A percentile compares a stretch with the other conserved stretches of the same genome.
Evolutionary conservation across 2,113 vertebrate genomes (phyloP).

Genomic region (Brachyhypopomus occidentalis): DNA sequence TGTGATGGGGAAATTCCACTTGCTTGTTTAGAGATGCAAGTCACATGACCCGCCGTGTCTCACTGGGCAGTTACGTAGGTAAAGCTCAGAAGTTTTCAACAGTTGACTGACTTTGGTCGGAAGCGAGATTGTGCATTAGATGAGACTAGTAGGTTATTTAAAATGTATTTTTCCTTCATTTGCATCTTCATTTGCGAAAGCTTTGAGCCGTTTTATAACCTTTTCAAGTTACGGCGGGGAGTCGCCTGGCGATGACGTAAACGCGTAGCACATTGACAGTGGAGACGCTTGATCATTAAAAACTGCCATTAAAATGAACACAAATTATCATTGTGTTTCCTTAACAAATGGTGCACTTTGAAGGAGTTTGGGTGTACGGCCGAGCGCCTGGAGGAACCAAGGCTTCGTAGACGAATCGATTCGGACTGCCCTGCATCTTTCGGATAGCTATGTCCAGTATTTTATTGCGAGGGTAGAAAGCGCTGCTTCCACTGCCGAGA

Average conservation of each 20-base stretch:
- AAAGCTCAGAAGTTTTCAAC: constrained; percentile 31
- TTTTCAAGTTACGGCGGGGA: constrained; percentile 39
- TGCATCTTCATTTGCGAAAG: not conserved
- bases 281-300: constrained; percentile 77
- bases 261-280: constrained; percentile 71
- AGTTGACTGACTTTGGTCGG: not conserved
- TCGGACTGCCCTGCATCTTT: not conserved
- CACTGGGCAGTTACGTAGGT: constrained; percentile 29
- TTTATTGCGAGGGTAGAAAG: not conserved
- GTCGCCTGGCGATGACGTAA: constrained; percentile 80
- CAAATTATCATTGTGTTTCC: constrained; percentile 33
- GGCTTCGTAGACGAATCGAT: not conserved
- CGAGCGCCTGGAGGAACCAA: not conserved
- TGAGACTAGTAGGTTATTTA: not conserved
- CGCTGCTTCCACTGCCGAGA: constrained; percentile 8
- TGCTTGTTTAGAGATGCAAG: not conserved
- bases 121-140: not conserved
- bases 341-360: not conserved
- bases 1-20: constrained; percentile 27
- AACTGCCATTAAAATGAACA: constrained; percentile 71
- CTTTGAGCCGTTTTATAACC: not conserved
- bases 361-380: not conserved
- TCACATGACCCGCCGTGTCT: constrained; percentile 38
- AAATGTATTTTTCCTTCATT: not conserved
- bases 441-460: constrained; percentile 1